Evolutionary conservation across 2,113 vertebrate species (phyloP).

Genomic region (Spilogale gracilis): DNA sequence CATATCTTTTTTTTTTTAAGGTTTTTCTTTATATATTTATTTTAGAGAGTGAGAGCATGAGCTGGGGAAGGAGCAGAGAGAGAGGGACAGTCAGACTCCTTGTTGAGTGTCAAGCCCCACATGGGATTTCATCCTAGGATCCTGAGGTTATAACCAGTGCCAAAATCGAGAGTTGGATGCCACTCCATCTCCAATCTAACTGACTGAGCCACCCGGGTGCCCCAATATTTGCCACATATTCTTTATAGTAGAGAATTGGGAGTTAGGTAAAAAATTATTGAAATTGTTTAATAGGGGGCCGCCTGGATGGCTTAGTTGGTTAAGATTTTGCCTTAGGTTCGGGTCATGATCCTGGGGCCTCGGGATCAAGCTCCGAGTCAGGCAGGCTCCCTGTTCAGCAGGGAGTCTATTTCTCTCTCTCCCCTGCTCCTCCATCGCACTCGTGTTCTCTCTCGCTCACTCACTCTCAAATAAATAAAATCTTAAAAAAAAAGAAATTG

Average conservation of each 20-base stretch:
- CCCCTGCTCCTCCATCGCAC: no score
- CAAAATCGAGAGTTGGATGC: neutral
- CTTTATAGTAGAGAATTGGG: slow-evolving; percentile 54
- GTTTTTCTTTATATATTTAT: neutral
- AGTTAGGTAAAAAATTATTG: neutral
- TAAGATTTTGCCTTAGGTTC: no score
- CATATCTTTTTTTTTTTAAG: neutral
- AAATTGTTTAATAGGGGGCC: neutral
- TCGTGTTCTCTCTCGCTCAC: no score
- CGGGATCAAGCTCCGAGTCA: no score
- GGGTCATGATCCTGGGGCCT: no score
- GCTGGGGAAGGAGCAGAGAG: neutral
- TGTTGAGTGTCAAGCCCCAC: neutral
- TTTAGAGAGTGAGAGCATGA: neutral
- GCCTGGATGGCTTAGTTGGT: no score
- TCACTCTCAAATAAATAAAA: no score
- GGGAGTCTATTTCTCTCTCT: no score
- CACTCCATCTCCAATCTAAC: neutral
- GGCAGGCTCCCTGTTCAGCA: no score
- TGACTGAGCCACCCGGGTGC: neutral
- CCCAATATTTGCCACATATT: slow-evolving; percentile 3
- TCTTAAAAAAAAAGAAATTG: neutral
- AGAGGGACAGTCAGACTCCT: neutral
- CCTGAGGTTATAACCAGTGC: neutral
- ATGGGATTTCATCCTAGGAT: neutral